These are phyloP conservation scores for Hippocampus barbouri DNA, from an alignment of 2,113 vertebrate species.

Conservation along the genomic window DNA sequence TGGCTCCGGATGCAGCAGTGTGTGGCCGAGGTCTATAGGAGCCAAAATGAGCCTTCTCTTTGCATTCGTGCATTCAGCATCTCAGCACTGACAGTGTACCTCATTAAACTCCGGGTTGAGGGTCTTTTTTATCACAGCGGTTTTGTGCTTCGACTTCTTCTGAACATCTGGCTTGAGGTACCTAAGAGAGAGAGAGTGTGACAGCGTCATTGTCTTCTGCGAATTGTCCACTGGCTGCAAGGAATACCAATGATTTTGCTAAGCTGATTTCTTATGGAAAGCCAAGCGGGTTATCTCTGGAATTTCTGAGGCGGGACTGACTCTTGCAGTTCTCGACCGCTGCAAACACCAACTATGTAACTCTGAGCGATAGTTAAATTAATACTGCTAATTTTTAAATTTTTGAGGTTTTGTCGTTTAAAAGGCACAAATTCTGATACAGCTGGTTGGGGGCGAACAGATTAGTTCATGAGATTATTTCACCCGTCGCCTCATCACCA, in stretches of 20 bases:
- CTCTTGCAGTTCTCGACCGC: slow-evolving; percentile 1
- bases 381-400: neutral
- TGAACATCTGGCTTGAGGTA: slow-evolving; percentile 86
- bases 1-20: slow-evolving; percentile 8
- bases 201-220: slow-evolving; percentile 8
- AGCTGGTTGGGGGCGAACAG: too few species aligned
- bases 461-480: too few species aligned
- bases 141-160: slow-evolving; percentile 91
- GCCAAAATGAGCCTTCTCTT: slow-evolving; percentile 24
- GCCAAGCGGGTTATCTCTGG: slow-evolving; percentile 4
- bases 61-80: slow-evolving; percentile 9
- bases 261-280: slow-evolving; percentile 7
- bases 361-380: too few species aligned
- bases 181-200: slow-evolving; percentile 57
- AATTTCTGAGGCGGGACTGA: neutral
- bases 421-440: neutral
- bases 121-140: slow-evolving; percentile 85
- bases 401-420: neutral
- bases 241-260: slow-evolving; percentile 1
- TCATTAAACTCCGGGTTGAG: slow-evolving; percentile 90
- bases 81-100: slow-evolving; percentile 58
- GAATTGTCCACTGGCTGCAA: neutral
- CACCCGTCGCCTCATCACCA: too few species aligned
- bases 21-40: neutral
- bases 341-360: neutral